These are phyloP conservation scores for Drosophila subobscura DNA, from an alignment of 1,140 invertebrate genomes.

Conservation along the genomic window DNA sequence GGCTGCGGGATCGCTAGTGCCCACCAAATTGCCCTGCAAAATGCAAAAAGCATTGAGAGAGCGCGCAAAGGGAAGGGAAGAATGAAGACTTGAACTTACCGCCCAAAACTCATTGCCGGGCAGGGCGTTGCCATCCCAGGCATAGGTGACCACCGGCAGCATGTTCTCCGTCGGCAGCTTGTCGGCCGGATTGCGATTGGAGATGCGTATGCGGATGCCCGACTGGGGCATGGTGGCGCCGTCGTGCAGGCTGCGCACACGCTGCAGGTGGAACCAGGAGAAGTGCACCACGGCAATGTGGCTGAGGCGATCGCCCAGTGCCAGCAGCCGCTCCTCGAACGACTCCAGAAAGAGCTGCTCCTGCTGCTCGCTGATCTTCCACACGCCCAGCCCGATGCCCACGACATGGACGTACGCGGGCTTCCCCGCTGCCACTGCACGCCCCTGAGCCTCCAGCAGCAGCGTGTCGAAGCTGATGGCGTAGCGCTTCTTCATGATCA, in stretches of 20 bases:
- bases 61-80: too few relatives aligned
- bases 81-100: slow-evolving; percentile 23
- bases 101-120: slow-evolving; percentile 87
- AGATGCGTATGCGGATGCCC: slow-evolving; percentile 60
- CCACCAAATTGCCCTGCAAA: slow-evolving; percentile 9
- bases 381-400: slow-evolving; percentile 74
- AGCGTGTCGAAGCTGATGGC: slow-evolving; percentile 69
- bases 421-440: slow-evolving; percentile 39
- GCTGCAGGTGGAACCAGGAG: slow-evolving; percentile 65
- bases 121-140: slow-evolving; percentile 88
- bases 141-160: slow-evolving; percentile 86
- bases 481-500: slow-evolving; percentile 75
- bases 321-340: slow-evolving; percentile 67
- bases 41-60: not conserved
- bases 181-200: slow-evolving; percentile 59
- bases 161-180: slow-evolving; percentile 71
- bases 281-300: slow-evolving; percentile 76
- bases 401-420: slow-evolving; percentile 73
- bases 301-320: slow-evolving; percentile 43
- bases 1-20: slow-evolving; percentile 86
- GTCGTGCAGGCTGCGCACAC: slow-evolving; percentile 43
- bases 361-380: slow-evolving; percentile 49
- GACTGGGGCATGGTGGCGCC: slow-evolving; percentile 41
- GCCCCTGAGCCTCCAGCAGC: slow-evolving; percentile 60
- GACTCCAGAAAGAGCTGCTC: slow-evolving; percentile 66